Evolutionary conservation across 2,113 vertebrate species (phyloP).

Genomic region (Ptychochromis oligacanthus): DNA sequence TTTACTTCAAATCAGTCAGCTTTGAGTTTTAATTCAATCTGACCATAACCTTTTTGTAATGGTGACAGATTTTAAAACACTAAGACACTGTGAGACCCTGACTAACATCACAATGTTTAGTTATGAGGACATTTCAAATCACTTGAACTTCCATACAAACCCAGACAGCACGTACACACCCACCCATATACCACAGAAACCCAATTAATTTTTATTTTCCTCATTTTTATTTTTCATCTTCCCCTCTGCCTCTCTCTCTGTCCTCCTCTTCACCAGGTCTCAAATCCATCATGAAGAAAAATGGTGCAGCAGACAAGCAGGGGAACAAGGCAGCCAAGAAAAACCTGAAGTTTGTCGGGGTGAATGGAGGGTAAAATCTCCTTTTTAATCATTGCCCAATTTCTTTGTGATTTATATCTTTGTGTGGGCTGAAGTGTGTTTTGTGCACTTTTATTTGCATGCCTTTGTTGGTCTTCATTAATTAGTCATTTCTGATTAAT

Average conservation of each 20-base stretch:
- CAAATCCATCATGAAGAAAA: slow-evolving; percentile 99
- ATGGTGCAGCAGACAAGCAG: slow-evolving; percentile 87
- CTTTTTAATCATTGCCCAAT: slow-evolving; percentile 39
- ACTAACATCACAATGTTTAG: not conserved
- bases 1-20: no score
- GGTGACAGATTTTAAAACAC: not conserved
- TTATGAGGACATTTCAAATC: not conserved
- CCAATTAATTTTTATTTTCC: slow-evolving; percentile 11
- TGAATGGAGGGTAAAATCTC: slow-evolving; percentile 95
- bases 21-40: no score
- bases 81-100: not conserved
- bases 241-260: not conserved
- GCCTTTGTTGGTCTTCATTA: not conserved
- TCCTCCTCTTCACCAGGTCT: slow-evolving; percentile 85
- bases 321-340: slow-evolving; percentile 93
- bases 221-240: not conserved
- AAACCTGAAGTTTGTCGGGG: slow-evolving; percentile 99
- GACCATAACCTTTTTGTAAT: not conserved
- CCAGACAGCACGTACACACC: not conserved
- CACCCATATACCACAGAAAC: not conserved
- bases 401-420: slow-evolving; percentile 7
- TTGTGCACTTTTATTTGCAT: not conserved
- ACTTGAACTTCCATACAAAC: not conserved
- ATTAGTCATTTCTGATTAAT: not conserved
- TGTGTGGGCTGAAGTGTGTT: slow-evolving; percentile 4